Evolutionary conservation across 2,888 invertebrate species (phyloP).

Genomic region (Sthenelais limicola): DNA sequence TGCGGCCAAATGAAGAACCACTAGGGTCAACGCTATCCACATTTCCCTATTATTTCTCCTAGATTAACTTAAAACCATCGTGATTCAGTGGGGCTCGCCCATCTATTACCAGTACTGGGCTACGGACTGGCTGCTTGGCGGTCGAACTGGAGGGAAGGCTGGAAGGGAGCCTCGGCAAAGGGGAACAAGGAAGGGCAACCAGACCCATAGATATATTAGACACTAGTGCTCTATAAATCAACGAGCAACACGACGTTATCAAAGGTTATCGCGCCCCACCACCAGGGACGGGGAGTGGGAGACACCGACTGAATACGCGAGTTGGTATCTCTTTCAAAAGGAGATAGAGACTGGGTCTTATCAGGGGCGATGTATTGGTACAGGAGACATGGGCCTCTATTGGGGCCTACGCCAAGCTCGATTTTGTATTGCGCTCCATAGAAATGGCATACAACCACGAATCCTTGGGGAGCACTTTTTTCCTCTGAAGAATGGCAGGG

Average conservation of each 20-base stretch:
- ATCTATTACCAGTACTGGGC: slow-evolving; percentile 15
- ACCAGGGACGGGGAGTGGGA: neutral
- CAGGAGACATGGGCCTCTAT: slow-evolving; percentile 6
- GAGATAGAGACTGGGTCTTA: no score
- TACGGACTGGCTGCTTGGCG: no score
- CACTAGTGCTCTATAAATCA: slow-evolving; percentile 28
- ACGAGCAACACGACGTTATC: slow-evolving; percentile 35
- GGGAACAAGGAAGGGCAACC: slow-evolving; percentile 33
- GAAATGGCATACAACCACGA: no score
- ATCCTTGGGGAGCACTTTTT: no score
- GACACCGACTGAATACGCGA: slow-evolving; percentile 24
- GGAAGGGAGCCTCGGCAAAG: no score
- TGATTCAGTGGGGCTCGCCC: slow-evolving; percentile 32
- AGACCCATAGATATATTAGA: slow-evolving; percentile 32
- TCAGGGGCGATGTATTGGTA: no score
- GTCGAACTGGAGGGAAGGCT: no score
- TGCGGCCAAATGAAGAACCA: slow-evolving; percentile 40
- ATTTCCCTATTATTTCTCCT: slow-evolving; percentile 38
- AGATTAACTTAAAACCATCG: slow-evolving; percentile 39
- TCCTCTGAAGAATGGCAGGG: no score
- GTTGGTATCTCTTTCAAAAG: slow-evolving; percentile 1
- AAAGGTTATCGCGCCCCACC: neutral
- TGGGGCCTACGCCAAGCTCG: no score
- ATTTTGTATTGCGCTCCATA: no score
- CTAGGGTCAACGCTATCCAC: slow-evolving; percentile 38